Conservation (phyloP, 2,113 vertebrate genomes). For the Picathartes gymnocephalus region DNA sequence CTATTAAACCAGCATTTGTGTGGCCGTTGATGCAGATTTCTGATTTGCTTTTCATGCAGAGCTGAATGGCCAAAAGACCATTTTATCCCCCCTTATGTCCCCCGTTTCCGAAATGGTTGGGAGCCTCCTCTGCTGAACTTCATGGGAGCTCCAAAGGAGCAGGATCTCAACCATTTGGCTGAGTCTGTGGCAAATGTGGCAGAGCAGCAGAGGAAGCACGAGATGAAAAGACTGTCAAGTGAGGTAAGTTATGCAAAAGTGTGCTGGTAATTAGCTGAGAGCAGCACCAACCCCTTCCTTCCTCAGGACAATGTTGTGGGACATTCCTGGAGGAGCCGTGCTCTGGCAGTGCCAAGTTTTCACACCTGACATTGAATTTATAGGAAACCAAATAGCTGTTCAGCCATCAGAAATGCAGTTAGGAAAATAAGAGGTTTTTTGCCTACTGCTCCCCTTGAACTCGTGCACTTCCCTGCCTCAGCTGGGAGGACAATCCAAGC, state of each 20-base stretch:
- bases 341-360: not conserved
- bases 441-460: not conserved
- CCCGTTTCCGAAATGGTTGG: constrained; percentile 90
- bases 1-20: not conserved
- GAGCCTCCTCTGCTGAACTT: constrained; percentile 81
- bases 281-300: not conserved
- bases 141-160: constrained; percentile 70
- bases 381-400: not conserved
- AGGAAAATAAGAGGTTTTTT: not conserved
- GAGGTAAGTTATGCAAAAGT: constrained; percentile 61
- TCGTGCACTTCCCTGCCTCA: not conserved
- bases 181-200: constrained; percentile 72
- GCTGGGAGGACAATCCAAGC: not conserved
- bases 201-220: constrained; percentile 79
- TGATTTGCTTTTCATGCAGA: constrained; percentile 57
- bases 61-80: constrained; percentile 93
- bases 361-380: fast-evolving
- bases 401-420: not conserved
- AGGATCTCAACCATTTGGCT: constrained; percentile 77
- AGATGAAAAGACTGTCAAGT: constrained; percentile 60
- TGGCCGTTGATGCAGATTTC: not conserved
- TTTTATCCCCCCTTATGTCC: constrained; percentile 82
- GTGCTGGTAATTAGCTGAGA: not conserved
- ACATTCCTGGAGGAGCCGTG: fast-evolving
- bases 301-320: not conserved